Base-by-base conservation (phyloP, 2,888 invertebrate genomes). In the Diarsia mendica region DNA sequence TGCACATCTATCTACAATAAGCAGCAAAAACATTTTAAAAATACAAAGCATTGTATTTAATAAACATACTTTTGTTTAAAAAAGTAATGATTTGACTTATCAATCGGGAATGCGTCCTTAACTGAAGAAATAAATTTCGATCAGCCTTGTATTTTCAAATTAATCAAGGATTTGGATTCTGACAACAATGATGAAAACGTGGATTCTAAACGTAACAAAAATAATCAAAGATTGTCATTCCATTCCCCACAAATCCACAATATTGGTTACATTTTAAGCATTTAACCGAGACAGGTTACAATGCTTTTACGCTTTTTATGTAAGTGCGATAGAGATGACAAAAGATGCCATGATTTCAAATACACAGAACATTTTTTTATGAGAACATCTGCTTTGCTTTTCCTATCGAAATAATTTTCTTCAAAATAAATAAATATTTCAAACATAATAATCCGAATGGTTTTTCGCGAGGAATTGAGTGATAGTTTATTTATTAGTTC, bases 131-230 rank as follows among this genome's bases (percentile, higher is more conserved):
- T 23, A 13, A 55, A 28, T 8, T 15, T 18, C 10, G 8, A 18
- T 15, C 1, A 15, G 3, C 18, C 2, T 10, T 49, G 0, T 15
- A n/a, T n/a, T 39, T 20, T 44, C 33, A 1, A 11, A 28, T 28
- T 28, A 2, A 28, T 28, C 28, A 4, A 33, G 0, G 1, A n/a
- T 49, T 58, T 51, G 3, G 9, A 13, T 67, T 58, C n/a, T 20
- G 5, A 51, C 15, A 46, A 11, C 20, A 15, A 68, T 0, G 20
- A 13, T 13, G 5, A 15, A 74, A 23, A 18, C 11, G 8, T 13
- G 15, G n/a, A 33, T 64, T 9, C 75, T 28, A 78, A 78, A 78
- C 78, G 78, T 46, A 67, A 11, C 0, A n/a, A 23, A 46, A 13
- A 23, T 8, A 0, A 28, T 1, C 10, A 15, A 15, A 3, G 13